Conservation (phyloP, 2,888 invertebrate species). For the Lasioglossum villosulum region DNA sequence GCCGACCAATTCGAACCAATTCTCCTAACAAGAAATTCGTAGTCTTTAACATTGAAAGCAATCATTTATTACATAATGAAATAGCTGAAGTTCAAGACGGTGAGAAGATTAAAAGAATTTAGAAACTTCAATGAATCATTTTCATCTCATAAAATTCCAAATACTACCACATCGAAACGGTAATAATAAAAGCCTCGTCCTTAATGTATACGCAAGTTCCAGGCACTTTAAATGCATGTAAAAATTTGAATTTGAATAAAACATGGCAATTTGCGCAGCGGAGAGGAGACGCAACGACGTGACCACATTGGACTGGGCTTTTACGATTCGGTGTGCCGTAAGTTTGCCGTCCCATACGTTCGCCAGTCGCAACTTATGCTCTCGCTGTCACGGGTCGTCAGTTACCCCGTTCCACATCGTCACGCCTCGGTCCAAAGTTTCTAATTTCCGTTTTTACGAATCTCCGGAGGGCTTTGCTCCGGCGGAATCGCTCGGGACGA, state of each 20-base stretch:
- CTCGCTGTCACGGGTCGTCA: background rate
- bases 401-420: background rate
- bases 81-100: background rate
- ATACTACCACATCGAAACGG: background rate
- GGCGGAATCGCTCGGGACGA: slow-evolving; percentile 24
- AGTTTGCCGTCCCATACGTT: background rate
- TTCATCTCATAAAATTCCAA: background rate
- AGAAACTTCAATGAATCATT: too few relatives aligned
- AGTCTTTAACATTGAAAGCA: background rate
- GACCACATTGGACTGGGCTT: background rate
- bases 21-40: background rate
- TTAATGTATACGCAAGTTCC: background rate
- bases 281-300: background rate
- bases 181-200: background rate
- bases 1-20: background rate
- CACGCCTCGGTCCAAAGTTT: background rate
- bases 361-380: background rate
- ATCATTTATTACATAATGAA: background rate
- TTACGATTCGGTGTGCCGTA: background rate
- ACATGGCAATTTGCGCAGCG: background rate
- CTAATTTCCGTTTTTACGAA: slow-evolving; percentile 22
- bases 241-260: slow-evolving; percentile 6
- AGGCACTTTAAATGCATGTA: background rate
- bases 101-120: background rate
- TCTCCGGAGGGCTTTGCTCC: background rate